Evolutionary conservation across 2,797 vertebrate genomes (phyloP), one percentile per base, ranked within the genome.

Genomic region (Protonibea diacanthus): DNA sequence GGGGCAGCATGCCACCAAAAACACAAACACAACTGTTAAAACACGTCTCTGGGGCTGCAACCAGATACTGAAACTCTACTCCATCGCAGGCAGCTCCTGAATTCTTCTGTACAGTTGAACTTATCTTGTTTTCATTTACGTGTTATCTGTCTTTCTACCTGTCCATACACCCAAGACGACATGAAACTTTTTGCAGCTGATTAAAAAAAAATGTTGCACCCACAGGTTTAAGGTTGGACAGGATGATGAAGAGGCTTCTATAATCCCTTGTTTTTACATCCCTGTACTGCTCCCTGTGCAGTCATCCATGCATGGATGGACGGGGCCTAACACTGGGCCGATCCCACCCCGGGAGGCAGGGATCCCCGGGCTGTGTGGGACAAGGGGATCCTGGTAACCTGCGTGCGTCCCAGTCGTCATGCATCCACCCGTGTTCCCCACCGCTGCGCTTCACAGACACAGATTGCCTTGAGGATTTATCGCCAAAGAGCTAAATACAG

Each of bases 11-110:
- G 90, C 93, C 92, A 93, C 86, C 76, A 84, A 94, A 92, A 95
- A 94, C 92, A 94, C 90, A 93, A 94, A 94, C 91, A 92, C 86
- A 85, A 91, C 93, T 94, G 92, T 95, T 93, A 93, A 92, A 94
- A 93, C 92, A 90, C 75, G 89, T 92, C 91, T 93, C 84, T 80
- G 83, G 86, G 90, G 89, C 91, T 74, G 87, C 85, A 91, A 91
- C 87, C 88, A 88, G 89, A 95, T 85, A 86, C 90, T 82, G 80
- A 80, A 85, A 84, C 83, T 64, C 83, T 61, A 74, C 70, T 60
- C 81, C 51, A 56, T 71, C 38, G 40, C 79, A 82, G 78, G 62
- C 83, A 51, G 84, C 87, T 89, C 81, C 90, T 74, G 87, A 83
- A 88, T 84, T 85, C 82, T 76, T 86, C 78, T 48, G 52, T 45